Percentiles rank a stretch among this genome's conserved stretches.
Evolutionary conservation across 2,888 invertebrate genomes (phyloP).

Genomic region (Shargacucullia verbasci): DNA sequence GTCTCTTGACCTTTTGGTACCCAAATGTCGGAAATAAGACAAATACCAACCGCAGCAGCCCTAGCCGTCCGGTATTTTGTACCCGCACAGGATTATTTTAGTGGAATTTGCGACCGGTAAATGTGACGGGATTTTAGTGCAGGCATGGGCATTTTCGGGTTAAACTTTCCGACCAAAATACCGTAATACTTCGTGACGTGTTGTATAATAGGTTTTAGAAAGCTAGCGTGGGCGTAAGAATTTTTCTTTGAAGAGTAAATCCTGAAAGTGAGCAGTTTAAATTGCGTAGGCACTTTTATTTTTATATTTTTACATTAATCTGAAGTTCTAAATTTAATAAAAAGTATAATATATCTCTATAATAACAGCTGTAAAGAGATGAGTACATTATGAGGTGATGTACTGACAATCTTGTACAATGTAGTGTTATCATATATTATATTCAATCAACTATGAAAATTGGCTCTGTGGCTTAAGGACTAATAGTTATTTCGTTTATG

Average conservation of each 20-base stretch:
- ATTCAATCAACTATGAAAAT: no score
- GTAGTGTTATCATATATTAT: no score
- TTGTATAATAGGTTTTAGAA: constrained; percentile 20
- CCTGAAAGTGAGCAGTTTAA: neutral
- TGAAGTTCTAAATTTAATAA: no score
- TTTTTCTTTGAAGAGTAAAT: constrained; percentile 4
- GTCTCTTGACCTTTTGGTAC: neutral
- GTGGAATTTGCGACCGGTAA: constrained; percentile 60
- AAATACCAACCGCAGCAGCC: constrained; percentile 48
- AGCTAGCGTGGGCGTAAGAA: neutral
- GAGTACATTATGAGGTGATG: no score
- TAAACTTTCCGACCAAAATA: constrained; percentile 47
- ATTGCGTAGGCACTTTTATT: constrained; percentile 4
- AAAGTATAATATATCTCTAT: no score
- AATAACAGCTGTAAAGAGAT: no score
- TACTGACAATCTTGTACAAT: no score
- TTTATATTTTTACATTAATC: no score
- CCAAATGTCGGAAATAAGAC: constrained; percentile 47
- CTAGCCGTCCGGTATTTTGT: constrained; percentile 53
- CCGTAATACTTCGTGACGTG: constrained; percentile 33
- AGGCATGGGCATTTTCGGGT: constrained; percentile 53
- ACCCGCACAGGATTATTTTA: constrained; percentile 59
- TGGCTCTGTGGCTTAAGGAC: no score
- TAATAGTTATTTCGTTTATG: no score
- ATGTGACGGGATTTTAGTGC: constrained; percentile 64